phyloP scores from a whole-genome alignment of 2,888 invertebrate genomes.

The Aplocera efformata region DNA sequence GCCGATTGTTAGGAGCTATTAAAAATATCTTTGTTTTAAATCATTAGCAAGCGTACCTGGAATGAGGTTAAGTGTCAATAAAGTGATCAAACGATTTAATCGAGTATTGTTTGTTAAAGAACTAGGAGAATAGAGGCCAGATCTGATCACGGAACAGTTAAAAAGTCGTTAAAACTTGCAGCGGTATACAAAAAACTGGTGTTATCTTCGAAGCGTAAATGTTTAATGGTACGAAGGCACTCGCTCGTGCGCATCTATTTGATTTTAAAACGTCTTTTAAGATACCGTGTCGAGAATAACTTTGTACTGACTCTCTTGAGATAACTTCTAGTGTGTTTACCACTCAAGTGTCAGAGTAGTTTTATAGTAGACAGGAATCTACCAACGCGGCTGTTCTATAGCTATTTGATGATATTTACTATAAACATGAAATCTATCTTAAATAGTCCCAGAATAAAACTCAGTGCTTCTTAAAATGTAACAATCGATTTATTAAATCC shows the following conservation, averaged over 20 bases:
- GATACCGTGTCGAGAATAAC: conserved; percentile 65
- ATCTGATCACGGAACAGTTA: conserved; percentile 69
- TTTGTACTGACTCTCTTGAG: conserved; percentile 62
- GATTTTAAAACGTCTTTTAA: conserved; percentile 74
- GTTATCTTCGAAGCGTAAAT: conserved; percentile 72
- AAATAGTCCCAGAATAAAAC: too few species aligned
- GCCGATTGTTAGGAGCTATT: conserved; percentile 5
- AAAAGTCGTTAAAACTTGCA: conserved; percentile 65
- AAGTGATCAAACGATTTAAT: conserved; percentile 47
- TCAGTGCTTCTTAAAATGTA: too few species aligned
- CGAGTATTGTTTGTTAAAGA: conserved; percentile 54
- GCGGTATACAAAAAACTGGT: conserved; percentile 64
- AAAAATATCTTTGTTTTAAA: conserved; percentile 16
- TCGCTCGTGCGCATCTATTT: conserved; percentile 54
- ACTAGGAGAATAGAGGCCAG: conserved; percentile 50
- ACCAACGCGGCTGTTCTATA: too few species aligned
- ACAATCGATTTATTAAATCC: too few species aligned
- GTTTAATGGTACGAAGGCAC: conserved; percentile 64
- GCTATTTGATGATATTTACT: too few species aligned
- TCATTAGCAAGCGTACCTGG: conserved; percentile 9
- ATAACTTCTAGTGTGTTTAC: conserved; percentile 35
- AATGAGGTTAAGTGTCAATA: conserved; percentile 30
- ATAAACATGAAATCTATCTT: too few species aligned
- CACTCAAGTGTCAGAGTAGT: too few species aligned
- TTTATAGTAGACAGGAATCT: too few species aligned